Evolutionary conservation across 2,113 vertebrate species (phyloP).

Genomic region (Microtus ochrogaster): DNA sequence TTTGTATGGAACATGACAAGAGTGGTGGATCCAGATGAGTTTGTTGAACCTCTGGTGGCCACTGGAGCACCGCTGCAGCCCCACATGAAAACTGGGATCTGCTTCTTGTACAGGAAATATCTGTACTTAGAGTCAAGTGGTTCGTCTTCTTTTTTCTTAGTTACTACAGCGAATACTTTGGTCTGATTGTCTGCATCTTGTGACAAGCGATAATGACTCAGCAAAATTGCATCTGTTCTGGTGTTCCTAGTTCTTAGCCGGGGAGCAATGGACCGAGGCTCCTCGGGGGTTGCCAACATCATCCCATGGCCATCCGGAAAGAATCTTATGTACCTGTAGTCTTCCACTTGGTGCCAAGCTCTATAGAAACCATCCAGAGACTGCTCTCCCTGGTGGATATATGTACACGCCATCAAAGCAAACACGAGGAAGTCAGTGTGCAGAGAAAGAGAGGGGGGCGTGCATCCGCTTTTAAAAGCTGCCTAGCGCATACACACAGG

Average conservation of each 20-base stretch:
- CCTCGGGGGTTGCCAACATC: constrained; percentile 97
- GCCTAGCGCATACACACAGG: no score
- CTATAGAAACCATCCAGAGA: constrained; percentile 99
- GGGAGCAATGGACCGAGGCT: constrained; percentile 92
- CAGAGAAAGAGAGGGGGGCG: no score
- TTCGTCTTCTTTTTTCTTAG: constrained; percentile 98
- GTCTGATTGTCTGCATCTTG: constrained; percentile 99
- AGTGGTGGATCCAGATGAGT: constrained; percentile 97
- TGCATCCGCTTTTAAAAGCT: no score
- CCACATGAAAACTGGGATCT: constrained; percentile 97
- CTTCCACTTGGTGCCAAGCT: constrained; percentile 98
- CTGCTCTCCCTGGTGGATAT: constrained; percentile 97
- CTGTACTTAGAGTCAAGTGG: constrained; percentile 93
- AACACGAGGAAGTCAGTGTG: constrained; percentile 86
- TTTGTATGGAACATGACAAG: constrained; percentile 95
- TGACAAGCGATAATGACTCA: constrained; percentile 97
- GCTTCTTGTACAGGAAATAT: constrained; percentile 93
- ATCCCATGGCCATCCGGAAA: constrained; percentile 96
- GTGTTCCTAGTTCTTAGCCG: constrained; percentile 92
- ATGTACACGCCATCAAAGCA: constrained; percentile 98
- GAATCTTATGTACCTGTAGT: constrained; percentile 98
- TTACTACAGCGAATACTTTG: constrained; percentile 99
- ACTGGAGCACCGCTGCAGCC: constrained; percentile 94
- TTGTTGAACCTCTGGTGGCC: constrained; percentile 96
- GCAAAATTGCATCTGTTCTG: constrained; percentile 95